Evolutionary conservation across 2,797 vertebrate genomes (phyloP).

Genomic region (Sebastiscus albofasciatus): DNA sequence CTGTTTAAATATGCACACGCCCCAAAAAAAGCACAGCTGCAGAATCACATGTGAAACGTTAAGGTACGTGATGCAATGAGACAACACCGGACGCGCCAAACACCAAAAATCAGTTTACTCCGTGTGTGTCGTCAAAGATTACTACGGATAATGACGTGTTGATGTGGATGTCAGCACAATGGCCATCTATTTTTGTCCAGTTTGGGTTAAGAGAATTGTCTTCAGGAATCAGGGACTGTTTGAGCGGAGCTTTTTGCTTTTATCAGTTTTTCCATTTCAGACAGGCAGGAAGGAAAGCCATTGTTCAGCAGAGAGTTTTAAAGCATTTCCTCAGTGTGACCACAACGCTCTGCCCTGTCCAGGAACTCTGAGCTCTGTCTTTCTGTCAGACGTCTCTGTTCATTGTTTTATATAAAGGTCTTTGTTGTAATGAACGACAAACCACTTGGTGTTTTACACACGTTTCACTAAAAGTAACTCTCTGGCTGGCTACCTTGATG

Average conservation of each 20-base stretch:
- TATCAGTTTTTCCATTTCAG: constrained; percentile 45
- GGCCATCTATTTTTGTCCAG: constrained; percentile 16
- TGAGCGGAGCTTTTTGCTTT: constrained; percentile 8
- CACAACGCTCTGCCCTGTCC: constrained; percentile 25
- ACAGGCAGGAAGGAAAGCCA: constrained; percentile 72
- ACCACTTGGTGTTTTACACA: neutral
- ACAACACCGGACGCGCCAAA: neutral
- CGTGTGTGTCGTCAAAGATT: neutral
- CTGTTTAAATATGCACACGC: constrained; percentile 15
- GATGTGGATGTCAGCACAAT: neutral
- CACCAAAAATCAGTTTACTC: neutral
- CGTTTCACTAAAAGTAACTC: neutral
- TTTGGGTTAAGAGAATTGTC: neutral
- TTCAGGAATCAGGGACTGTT: neutral
- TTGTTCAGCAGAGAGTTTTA: constrained; percentile 62
- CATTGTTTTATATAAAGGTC: constrained; percentile 18
- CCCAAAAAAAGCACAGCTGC: neutral
- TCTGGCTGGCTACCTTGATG: neutral
- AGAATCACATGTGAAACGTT: neutral
- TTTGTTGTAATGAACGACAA: constrained; percentile 1
- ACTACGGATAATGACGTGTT: neutral
- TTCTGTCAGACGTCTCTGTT: neutral
- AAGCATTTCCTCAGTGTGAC: constrained; percentile 57
- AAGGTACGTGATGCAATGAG: neutral
- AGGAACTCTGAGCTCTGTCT: constrained; percentile 29